A percentile compares a stretch with the other conserved stretches of the same genome.
Evolutionary conservation across 2,113 vertebrate species (phyloP).

Genomic region (Takifugu flavidus): DNA sequence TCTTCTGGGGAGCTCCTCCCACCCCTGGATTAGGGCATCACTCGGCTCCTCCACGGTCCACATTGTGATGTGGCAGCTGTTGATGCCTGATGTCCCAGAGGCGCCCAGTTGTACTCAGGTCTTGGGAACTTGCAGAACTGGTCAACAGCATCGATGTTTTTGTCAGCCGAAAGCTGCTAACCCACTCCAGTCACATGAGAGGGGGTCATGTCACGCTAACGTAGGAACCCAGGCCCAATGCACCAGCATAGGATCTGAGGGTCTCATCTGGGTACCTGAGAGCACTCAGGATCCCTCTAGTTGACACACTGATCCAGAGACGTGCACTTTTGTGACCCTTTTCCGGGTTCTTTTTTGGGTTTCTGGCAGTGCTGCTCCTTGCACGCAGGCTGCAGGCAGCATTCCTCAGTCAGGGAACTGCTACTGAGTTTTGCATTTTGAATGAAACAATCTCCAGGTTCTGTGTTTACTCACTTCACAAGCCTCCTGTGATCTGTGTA

Average conservation of each 20-base stretch:
- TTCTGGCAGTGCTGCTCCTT: no score
- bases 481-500: no score
- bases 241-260: neutral
- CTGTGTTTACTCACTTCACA: no score
- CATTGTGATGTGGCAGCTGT: neutral
- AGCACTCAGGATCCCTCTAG: neutral
- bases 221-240: slow-evolving; percentile 4
- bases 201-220: neutral
- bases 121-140: neutral
- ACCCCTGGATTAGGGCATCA: neutral
- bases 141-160: neutral
- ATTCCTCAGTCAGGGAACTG: no score
- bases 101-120: neutral
- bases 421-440: no score
- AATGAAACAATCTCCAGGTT: no score
- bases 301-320: neutral
- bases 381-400: no score
- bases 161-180: neutral
- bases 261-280: no score
- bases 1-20: neutral
- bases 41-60: neutral
- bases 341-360: no score
- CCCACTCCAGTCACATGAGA: slow-evolving; percentile 5
- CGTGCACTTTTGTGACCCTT: no score
- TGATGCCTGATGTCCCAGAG: slow-evolving; percentile 1